Evolutionary conservation across 2,797 vertebrate species (phyloP).

Genomic region (Ptychobarbus kaznakovi): DNA sequence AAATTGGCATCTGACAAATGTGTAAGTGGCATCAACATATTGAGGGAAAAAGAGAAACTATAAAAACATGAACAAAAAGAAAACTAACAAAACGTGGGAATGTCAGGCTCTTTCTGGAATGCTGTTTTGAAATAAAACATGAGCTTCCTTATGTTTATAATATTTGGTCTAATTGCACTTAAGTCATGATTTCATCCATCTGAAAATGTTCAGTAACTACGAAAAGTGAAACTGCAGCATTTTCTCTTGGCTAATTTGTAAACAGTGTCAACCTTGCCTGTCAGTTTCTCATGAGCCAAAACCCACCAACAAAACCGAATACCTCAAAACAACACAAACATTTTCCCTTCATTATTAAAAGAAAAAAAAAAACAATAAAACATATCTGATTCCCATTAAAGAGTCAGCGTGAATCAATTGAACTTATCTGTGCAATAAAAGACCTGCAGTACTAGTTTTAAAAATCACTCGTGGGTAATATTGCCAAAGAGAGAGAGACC

Average conservation of each 20-base stretch:
- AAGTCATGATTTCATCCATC: constrained; percentile 67
- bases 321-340: constrained; percentile 51
- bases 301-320: constrained; percentile 58
- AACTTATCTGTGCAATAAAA: constrained; percentile 71
- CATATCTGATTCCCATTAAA: constrained; percentile 67
- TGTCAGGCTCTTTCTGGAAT: constrained; percentile 72
- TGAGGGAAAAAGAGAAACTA: constrained; percentile 7
- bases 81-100: constrained; percentile 68
- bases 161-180: constrained; percentile 84
- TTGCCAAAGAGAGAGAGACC: constrained; percentile 61
- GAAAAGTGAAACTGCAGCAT: constrained; percentile 78
- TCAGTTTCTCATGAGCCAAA: constrained; percentile 71
- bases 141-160: constrained; percentile 57
- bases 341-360: constrained; percentile 74
- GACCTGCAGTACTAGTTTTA: constrained; percentile 67
- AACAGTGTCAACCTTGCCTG: constrained; percentile 78
- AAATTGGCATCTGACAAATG: constrained; percentile 1
- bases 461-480: constrained; percentile 61
- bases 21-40: constrained; percentile 3
- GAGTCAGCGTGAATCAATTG: constrained; percentile 74
- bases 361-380: constrained; percentile 53
- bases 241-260: constrained; percentile 79
- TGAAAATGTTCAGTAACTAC: constrained; percentile 62
- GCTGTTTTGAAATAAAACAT: constrained; percentile 55
- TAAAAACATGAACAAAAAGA: background rate